Evolutionary conservation across 2,888 invertebrate genomes (phyloP), one percentile per base, ranked within the genome.

Genomic region (Trypoxylon attenuatum): DNA sequence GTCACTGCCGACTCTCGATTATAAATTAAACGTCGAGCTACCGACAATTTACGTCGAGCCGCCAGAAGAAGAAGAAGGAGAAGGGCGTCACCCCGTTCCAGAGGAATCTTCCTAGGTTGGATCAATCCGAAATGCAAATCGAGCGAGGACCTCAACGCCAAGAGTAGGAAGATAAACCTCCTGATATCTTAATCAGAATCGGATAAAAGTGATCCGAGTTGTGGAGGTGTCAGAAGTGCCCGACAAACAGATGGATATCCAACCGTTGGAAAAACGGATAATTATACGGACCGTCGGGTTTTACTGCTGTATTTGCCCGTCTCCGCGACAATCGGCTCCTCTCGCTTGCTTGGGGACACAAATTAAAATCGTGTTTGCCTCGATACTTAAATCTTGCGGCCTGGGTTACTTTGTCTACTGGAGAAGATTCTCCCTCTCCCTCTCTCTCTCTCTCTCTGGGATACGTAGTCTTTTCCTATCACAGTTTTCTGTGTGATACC

Each of bases 351-450:
- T 25, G 42, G 51, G 70, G 67, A 53, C 67, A 62, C 73, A 82
- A 83, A 83, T 83, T 83, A 80, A 82, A 83, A 82, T 82, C 75
- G 70, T 82, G 80, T 83, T 83, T 83, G 76, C 83, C 52, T 56
- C 77, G 80, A 78, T 73, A 76, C 82, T 81, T 75, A 70, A 71
- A 72, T 79, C 65, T 49, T 51, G 19, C n/a, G n/a, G n/a, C 41
- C 55, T 15, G 41, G 23, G 18, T 16, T 42, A 47, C 55, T 56
- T 74, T 71, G 71, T 67, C 70, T 71, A 52, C 39, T 51, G 39
- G n/a, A n/a, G n/a, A n/a, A n/a, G n/a, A n/a, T n/a, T n/a, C n/a
- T 13, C 8, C 33, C 13, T 6, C 5, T 33, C 5, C n/a, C 33
- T 8, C 25, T 8, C 25, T 25, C 25, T 25, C 25, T 25, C 25